Evolutionary conservation across 2,888 invertebrate genomes (phyloP), one percentile per base, ranked within the genome.

Genomic region (Vesta saturnalis): DNA sequence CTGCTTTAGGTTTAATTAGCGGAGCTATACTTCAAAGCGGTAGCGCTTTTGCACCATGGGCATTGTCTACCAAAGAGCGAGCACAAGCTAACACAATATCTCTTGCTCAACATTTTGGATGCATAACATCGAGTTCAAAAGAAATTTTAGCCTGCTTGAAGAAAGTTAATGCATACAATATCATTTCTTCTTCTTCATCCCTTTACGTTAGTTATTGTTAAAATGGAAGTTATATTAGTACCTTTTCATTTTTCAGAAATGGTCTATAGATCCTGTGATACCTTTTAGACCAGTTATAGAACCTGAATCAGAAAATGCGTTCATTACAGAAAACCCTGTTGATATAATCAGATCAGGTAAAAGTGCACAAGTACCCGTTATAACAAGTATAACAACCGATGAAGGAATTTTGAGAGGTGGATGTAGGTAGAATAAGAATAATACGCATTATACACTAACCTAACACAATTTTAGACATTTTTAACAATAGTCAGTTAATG

Each of bases 261-360:
- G 91, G 90, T 92, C 92, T 78, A 90, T 89, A 72, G 92, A 93
- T 82, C 92, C 93, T 0, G 91, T 92, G 90, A 91, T 93, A 70
- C 91, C 93, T 0, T 94, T 93, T 79, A 91, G 91, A 76, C 93
- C 94, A 0, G 91, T 92, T 0, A 86, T 91, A 0, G 94, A 94
- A 78, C 90, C 90, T 0, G 84, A 88, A 52, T 86, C 89, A 8
- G 86, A 88, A 0, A 90, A 88, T 0, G 91, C 93, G 0, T 93
- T 94, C 78, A 77, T 94, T 5, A 89, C 87, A 0, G 87, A 88
- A 68, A 86, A 88, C 74, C 91, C 93, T 0, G 83, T 89, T 1
- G 77, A 83, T 15, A 77, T 86, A 18, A 80, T 86, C 15, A 85
- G 85, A 49, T 78, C 84, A 1, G 87, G 89, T 0, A 83, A 84